Conservation (phyloP, 92 coral and sea anemone species). For the Actinernus sp. region DNA sequence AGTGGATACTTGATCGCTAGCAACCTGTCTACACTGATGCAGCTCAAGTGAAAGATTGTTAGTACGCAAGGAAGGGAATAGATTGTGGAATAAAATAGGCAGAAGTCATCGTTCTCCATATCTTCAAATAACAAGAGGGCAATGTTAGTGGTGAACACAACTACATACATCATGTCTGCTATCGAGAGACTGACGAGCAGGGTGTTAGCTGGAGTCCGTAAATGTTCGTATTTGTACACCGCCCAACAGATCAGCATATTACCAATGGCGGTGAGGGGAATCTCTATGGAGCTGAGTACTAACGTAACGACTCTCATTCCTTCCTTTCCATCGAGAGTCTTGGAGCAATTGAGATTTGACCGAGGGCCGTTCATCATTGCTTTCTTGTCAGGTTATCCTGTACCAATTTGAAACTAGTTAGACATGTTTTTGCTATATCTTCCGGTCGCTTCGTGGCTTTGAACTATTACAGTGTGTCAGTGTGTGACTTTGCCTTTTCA, state of each 20-base stretch:
- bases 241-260: slow-evolving; percentile 14
- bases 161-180: slow-evolving; percentile 1
- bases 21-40: slow-evolving; percentile 25
- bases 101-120: neutral
- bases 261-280: slow-evolving; percentile 3
- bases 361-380: no score
- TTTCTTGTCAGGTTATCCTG: no score
- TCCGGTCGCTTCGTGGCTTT: no score
- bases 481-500: no score
- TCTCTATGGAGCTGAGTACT: neutral
- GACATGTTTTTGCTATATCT: no score
- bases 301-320: no score
- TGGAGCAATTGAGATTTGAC: no score
- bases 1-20: slow-evolving; percentile 21
- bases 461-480: no score
- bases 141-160: neutral
- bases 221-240: slow-evolving; percentile 5
- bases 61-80: neutral
- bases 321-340: no score
- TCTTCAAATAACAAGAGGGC: neutral
- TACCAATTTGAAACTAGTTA: no score
- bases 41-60: neutral
- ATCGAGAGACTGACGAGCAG: slow-evolving; percentile 16
- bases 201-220: slow-evolving; percentile 18
- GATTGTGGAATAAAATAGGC: neutral